Evolutionary conservation across 2,888 invertebrate genomes (phyloP), one percentile per base, ranked within the genome.

Genomic region (Cosmia pyralina): DNA sequence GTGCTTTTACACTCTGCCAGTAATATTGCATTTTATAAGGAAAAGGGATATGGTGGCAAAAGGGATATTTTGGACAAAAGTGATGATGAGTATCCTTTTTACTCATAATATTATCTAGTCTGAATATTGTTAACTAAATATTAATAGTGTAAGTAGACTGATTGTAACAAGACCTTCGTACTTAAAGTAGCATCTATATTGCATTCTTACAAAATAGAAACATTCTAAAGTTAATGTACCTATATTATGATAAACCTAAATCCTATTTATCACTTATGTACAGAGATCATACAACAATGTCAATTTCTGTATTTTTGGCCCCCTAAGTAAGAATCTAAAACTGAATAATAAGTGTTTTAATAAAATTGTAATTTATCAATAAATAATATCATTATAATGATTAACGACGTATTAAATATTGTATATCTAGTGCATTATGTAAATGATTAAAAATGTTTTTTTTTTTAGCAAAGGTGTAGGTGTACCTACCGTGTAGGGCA

Each of bases 141-240:
- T 71, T 48, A 50, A 44, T 68, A 64, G 53, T 70, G 8, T 68
- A 41, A 38, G 74, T 78, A 79, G 74, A 82, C 75, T 81, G 70
- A 81, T 71, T 74, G 79, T 69, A 74, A 52, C 10, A 38, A 64
- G 34, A 38, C 4, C 52, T 38, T 64, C 19, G 53, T 77, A 73
- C 44, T 64, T 82, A 82, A 38, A 57, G 28, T 69, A 72, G 44
- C 41, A 69, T 60, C 46, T 8, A 59, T 73, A 72, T 52, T 67
- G 28, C 52, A 48, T 53, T 50, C 50, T 13, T 62, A 72, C 41
- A 75, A 69, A 62, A 65, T 69, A 58, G 5, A 52, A 60, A 48
- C 59, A 46, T 53, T 52, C 53, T 60, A 69, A 69, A 52, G 17
- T 73, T 48, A 53, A 50, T 73, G 48, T 60, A n/a, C n/a, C n/a